phyloP scores from a whole-genome alignment of 2,797 vertebrate species.

The Alca torda region DNA sequence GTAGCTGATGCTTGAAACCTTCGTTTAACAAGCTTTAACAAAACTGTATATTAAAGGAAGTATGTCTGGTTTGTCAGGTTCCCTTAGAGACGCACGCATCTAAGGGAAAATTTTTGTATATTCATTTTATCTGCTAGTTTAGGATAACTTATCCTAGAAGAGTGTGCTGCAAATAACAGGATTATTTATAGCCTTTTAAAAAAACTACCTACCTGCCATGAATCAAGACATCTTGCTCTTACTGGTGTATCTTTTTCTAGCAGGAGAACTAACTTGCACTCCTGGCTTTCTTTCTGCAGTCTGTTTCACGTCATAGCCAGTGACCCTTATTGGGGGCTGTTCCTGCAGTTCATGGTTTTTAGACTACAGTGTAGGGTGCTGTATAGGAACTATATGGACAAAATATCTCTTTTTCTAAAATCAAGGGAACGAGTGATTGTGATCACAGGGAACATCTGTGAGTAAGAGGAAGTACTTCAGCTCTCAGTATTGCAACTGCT shows the following conservation, averaged over 20 bases:
- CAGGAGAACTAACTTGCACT: not conserved
- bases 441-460: not conserved
- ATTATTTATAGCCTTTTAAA: not conserved
- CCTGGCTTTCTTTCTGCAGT: not conserved
- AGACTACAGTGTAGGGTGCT: not conserved
- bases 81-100: not conserved
- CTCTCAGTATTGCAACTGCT: not conserved
- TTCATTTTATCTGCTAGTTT: not conserved
- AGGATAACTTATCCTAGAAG: not conserved
- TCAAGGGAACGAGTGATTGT: not conserved
- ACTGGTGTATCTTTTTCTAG: not conserved
- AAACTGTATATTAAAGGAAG: not conserved
- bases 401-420: not conserved
- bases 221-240: not conserved
- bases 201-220: not conserved
- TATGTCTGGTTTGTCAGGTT: not conserved
- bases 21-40: not conserved
- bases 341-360: not conserved
- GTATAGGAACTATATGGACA: not conserved
- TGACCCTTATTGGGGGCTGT: not conserved
- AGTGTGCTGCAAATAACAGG: not conserved
- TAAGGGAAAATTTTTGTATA: not conserved
- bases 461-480: not conserved
- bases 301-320: not conserved
- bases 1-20: not conserved